A percentile compares a stretch with the other conserved stretches of the same genome.
These are phyloP conservation scores for Sebastes schlegelii DNA, from an alignment of 2,113 vertebrate genomes.

Conservation along the genomic window DNA sequence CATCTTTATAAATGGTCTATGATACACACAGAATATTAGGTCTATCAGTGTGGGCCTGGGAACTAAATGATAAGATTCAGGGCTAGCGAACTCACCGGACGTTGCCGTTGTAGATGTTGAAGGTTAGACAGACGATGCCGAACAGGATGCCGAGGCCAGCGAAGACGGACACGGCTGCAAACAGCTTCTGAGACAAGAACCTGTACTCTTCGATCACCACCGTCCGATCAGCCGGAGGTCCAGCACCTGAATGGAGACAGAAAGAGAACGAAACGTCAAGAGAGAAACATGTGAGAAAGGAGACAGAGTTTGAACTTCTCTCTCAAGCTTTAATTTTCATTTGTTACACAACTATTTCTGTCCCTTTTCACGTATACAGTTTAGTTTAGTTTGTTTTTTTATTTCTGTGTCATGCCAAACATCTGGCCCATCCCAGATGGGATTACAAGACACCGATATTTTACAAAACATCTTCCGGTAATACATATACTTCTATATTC, in stretches of 20 bases:
- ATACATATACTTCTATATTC: too few species aligned
- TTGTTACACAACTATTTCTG: not conserved
- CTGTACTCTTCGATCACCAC: constrained; percentile 92
- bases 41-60: too few species aligned
- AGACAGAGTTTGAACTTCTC: not conserved
- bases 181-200: constrained; percentile 95
- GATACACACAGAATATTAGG: too few species aligned
- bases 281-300: not conserved
- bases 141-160: constrained; percentile 93
- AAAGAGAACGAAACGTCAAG: not conserved
- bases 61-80: not conserved
- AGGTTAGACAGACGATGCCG: constrained; percentile 93
- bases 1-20: too few species aligned
- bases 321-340: too few species aligned
- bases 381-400: too few species aligned
- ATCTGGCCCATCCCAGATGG: too few species aligned
- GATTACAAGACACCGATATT: too few species aligned
- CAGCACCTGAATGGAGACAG: constrained; percentile 79
- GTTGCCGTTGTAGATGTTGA: constrained; percentile 98
- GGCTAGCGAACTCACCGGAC: constrained; percentile 85
- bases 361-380: not conserved
- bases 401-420: too few species aligned
- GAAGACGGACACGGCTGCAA: constrained; percentile 93
- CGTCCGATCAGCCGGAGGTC: constrained; percentile 92
- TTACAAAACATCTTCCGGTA: too few species aligned